Percentiles rank a stretch among this genome's conserved stretches.
Conservation (phyloP, 2,113 vertebrate species). For the Chascanopsetta lugubris region DNA sequence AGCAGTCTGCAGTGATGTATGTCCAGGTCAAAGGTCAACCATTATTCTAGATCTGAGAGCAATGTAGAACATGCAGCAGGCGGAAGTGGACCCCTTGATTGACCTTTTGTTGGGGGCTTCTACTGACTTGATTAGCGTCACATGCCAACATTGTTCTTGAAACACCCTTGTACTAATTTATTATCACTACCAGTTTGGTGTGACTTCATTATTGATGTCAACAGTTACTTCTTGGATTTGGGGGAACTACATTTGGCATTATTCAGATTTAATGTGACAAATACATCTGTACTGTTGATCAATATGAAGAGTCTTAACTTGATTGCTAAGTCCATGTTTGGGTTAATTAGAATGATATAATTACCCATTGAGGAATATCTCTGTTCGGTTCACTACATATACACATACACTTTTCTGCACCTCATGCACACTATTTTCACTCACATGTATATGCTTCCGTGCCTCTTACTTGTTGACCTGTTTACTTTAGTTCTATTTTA, state of each 20-base stretch:
- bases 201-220: slow-evolving; percentile 1
- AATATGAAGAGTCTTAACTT: neutral
- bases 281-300: neutral
- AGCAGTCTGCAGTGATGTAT: slow-evolving; percentile 70
- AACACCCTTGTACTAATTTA: neutral
- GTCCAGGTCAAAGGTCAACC: slow-evolving; percentile 71
- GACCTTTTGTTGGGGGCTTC: slow-evolving; percentile 24
- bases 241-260: neutral
- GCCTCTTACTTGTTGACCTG: no score
- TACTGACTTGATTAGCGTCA: slow-evolving; percentile 41
- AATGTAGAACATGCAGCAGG: slow-evolving; percentile 41
- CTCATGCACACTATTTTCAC: no score
- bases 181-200: neutral
- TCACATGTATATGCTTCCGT: no score
- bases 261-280: neutral
- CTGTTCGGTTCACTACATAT: no score
- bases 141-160: slow-evolving; percentile 25
- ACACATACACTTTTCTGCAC: no score
- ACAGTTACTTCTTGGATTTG: neutral
- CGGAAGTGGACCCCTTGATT: slow-evolving; percentile 49
- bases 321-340: no score
- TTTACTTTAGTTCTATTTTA: no score
- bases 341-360: no score
- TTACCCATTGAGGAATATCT: no score
- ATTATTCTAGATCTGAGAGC: slow-evolving; percentile 63